Percentiles rank a stretch among this genome's conserved stretches.
Evolutionary conservation across 2,113 vertebrate species (phyloP).

Genomic region (Ondatra zibethicus): DNA sequence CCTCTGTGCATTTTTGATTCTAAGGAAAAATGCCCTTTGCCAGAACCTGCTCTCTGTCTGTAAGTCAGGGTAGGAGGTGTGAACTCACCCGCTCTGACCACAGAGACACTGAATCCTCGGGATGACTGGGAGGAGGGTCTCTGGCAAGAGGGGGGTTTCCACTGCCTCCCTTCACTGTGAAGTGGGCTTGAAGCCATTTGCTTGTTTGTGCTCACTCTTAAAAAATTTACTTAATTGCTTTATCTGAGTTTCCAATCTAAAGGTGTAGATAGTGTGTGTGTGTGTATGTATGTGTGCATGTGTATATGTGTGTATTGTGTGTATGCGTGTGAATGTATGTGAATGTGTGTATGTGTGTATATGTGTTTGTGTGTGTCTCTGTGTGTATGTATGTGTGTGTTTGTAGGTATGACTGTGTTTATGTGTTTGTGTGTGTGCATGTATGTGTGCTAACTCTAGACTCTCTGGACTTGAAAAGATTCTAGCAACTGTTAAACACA

Average conservation of each 20-base stretch:
- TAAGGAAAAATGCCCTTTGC: background rate
- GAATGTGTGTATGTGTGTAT: no score
- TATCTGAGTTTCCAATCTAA: background rate
- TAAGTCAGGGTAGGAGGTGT: rapidly evolving
- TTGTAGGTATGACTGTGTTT: no score
- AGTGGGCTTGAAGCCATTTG: no score
- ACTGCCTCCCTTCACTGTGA: background rate
- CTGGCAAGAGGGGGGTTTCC: background rate
- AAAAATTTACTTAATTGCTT: background rate
- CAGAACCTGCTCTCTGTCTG: background rate
- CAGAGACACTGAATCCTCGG: background rate
- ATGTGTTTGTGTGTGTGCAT: no score
- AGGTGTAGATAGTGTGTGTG: no score
- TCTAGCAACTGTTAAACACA: background rate
- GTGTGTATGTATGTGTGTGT: no score
- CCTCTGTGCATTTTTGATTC: background rate
- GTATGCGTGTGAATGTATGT: no score
- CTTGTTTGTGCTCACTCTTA: background rate
- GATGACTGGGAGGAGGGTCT: background rate
- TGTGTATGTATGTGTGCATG: background rate
- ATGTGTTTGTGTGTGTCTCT: no score
- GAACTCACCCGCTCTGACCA: background rate
- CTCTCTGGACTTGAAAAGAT: background rate
- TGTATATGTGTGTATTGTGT: no score
- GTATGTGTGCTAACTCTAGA: background rate